phyloP scores from a whole-genome alignment of 2,113 vertebrate genomes.

The Sebastes schlegelii region DNA sequence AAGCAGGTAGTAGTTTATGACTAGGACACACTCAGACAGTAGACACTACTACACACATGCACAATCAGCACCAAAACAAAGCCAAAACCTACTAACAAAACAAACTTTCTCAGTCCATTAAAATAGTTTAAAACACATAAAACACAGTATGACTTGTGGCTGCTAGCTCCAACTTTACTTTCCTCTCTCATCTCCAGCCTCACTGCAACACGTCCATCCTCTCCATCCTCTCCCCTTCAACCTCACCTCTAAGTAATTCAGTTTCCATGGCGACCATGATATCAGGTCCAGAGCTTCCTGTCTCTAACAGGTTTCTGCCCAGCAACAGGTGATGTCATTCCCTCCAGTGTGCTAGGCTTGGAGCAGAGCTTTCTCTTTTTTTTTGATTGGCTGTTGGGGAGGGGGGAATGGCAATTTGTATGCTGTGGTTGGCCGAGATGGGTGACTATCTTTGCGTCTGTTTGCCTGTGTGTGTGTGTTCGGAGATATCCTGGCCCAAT shows the following conservation, averaged over 20 bases:
- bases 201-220: slow-evolving; percentile 23
- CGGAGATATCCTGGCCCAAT: slow-evolving; percentile 16
- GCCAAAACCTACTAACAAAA: background rate
- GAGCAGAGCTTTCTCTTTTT: slow-evolving; percentile 33
- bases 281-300: slow-evolving; percentile 79
- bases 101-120: background rate
- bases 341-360: slow-evolving; percentile 46
- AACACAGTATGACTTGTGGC: background rate
- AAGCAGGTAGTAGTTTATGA: background rate
- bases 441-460: slow-evolving; percentile 31
- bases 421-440: slow-evolving; percentile 48
- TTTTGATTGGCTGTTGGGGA: slow-evolving; percentile 73
- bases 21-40: background rate
- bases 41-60: background rate
- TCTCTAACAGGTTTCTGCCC: slow-evolving; percentile 79
- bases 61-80: background rate
- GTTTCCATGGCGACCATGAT: slow-evolving; percentile 83
- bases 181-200: slow-evolving; percentile 11
- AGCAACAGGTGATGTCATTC: slow-evolving; percentile 86
- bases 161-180: slow-evolving; percentile 9
- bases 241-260: slow-evolving; percentile 68
- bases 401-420: slow-evolving; percentile 41
- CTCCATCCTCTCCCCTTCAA: slow-evolving; percentile 53
- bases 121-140: background rate
- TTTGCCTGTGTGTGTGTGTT: slow-evolving; percentile 14